A percentile compares a stretch with the other conserved stretches of the same genome.
These are phyloP conservation scores for Zele albiditarsus DNA, from an alignment of 2,888 invertebrate genomes.

Conservation along the genomic window DNA sequence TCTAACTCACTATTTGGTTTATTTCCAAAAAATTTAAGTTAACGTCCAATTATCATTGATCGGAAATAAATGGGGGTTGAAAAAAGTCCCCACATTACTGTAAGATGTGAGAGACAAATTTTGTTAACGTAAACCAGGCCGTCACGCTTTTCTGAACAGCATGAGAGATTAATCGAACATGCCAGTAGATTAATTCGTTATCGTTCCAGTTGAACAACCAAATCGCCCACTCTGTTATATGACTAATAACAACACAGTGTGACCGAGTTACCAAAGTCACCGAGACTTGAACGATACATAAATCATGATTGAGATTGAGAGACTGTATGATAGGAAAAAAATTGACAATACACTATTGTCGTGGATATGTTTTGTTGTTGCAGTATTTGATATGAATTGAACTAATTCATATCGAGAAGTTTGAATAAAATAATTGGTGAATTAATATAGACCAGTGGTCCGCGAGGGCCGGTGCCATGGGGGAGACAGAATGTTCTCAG, in stretches of 20 bases:
- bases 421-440: neutral
- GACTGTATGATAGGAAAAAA: neutral
- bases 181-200: conserved; percentile 21
- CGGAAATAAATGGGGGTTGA: neutral
- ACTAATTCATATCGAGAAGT: neutral
- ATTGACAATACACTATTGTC: neutral
- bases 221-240: neutral
- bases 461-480: conserved; percentile 68
- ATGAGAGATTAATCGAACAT: conserved; percentile 14
- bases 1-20: neutral
- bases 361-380: neutral
- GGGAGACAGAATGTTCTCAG: conserved; percentile 74
- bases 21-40: neutral
- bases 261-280: conserved; percentile 22
- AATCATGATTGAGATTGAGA: conserved; percentile 5
- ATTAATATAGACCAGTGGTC: conserved; percentile 37
- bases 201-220: conserved; percentile 20
- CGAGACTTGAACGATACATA: neutral
- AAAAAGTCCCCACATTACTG: neutral
- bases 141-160: conserved; percentile 19
- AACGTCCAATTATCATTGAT: neutral
- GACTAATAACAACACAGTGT: neutral
- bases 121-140: conserved; percentile 14
- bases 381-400: neutral
- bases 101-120: conserved; percentile 6